Conservation (phyloP, 1,140 invertebrate species). For the Orussus abietinus region DNA sequence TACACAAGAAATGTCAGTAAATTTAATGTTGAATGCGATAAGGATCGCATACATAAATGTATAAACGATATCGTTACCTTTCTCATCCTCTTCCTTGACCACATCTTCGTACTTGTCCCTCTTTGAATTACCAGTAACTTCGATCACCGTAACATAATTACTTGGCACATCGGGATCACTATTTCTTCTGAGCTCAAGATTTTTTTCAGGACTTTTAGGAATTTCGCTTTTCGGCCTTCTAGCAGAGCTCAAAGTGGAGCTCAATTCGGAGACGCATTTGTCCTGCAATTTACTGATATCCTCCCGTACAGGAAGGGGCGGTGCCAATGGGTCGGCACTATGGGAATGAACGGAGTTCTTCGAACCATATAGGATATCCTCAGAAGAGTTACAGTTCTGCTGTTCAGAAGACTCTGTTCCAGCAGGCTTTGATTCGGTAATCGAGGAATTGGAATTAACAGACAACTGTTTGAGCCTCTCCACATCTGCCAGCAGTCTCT, state of each 20-base stretch:
- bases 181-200: slow-evolving; percentile 46
- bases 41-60: no score
- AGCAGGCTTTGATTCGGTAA: slow-evolving; percentile 20
- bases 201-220: slow-evolving; percentile 47
- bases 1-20: no score
- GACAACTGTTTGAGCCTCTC: slow-evolving; percentile 63
- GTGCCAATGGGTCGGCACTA: slow-evolving; percentile 24
- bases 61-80: slow-evolving; percentile 25
- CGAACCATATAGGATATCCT: slow-evolving; percentile 28
- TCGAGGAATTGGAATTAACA: slow-evolving; percentile 24
- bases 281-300: slow-evolving; percentile 50
- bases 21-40: no score
- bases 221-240: slow-evolving; percentile 49
- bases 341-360: slow-evolving; percentile 17
- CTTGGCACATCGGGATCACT: slow-evolving; percentile 57
- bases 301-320: slow-evolving; percentile 37
- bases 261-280: slow-evolving; percentile 50
- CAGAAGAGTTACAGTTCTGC: slow-evolving; percentile 22
- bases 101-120: slow-evolving; percentile 46
- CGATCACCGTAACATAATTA: slow-evolving; percentile 85
- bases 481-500: slow-evolving; percentile 75
- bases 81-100: slow-evolving; percentile 45
- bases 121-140: slow-evolving; percentile 65
- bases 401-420: slow-evolving; percentile 25
- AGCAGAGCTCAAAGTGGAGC: slow-evolving; percentile 41